Conservation (phyloP, 2,113 vertebrate genomes). For the Eleginops maclovinus region DNA sequence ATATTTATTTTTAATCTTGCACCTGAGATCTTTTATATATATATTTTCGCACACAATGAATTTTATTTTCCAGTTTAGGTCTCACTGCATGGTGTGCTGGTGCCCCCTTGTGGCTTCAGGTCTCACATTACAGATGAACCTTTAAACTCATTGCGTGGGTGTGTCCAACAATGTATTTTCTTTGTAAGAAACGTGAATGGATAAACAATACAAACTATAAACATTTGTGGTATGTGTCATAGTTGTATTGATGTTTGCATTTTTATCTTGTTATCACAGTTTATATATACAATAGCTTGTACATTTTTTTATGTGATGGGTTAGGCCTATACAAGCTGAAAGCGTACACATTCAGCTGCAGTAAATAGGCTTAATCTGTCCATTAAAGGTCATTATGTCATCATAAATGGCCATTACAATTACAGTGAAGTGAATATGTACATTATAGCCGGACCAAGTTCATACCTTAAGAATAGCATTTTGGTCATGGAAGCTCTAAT, state of each 20-base stretch:
- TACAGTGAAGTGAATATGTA: neutral
- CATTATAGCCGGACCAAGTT: neutral
- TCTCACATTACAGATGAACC: neutral
- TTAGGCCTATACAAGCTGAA: neutral
- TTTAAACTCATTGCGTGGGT: neutral
- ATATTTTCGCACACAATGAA: neutral
- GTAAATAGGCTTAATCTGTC: neutral
- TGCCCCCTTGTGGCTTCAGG: conserved; percentile 48
- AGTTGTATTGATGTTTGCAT: neutral
- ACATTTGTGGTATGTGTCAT: neutral
- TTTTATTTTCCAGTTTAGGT: neutral
- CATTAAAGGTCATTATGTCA: neutral
- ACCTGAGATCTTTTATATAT: neutral
- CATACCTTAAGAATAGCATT: neutral
- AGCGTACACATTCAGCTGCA: neutral
- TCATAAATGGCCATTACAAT: neutral
- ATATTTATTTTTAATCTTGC: neutral
- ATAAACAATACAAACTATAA: neutral
- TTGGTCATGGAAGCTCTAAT: neutral
- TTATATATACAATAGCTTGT: neutral
- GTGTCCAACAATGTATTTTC: neutral
- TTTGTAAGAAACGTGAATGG: neutral
- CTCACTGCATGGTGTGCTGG: conserved; percentile 1
- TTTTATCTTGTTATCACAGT: neutral
- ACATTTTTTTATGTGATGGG: neutral